Percentiles rank a stretch among this genome's conserved stretches.
Evolutionary conservation across 2,797 vertebrate genomes (phyloP).

Genomic region (Spatula versicolor): DNA sequence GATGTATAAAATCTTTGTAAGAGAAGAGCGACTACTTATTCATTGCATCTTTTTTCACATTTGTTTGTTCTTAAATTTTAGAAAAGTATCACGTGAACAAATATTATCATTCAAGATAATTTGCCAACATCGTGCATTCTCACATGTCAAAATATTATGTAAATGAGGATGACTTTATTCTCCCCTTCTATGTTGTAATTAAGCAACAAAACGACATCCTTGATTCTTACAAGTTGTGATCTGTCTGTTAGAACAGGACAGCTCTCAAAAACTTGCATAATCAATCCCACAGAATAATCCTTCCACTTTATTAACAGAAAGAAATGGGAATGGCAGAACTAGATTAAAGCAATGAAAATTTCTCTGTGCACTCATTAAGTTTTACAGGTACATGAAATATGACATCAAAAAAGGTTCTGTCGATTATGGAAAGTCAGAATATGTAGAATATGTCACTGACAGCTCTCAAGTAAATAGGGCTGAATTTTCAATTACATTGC

Average conservation of each 20-base stretch:
- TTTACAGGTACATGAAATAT: neutral
- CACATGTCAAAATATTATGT: neutral
- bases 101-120: neutral
- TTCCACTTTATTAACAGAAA: neutral
- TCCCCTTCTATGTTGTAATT: neutral
- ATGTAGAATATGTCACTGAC: neutral
- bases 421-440: neutral
- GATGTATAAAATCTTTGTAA: slow-evolving; percentile 71
- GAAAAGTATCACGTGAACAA: slow-evolving; percentile 47
- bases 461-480: neutral
- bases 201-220: neutral
- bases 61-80: slow-evolving; percentile 51
- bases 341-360: neutral
- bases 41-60: slow-evolving; percentile 67
- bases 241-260: neutral
- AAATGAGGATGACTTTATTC: neutral
- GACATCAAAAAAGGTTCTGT: neutral
- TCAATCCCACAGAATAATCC: neutral
- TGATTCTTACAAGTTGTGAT: neutral
- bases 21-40: slow-evolving; percentile 72
- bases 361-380: neutral
- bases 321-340: neutral
- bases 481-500: neutral
- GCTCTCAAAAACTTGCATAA: neutral
- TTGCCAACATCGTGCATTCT: neutral